Base-by-base conservation (phyloP, 2,113 vertebrate species). In the Daboia siamensis region DNA sequence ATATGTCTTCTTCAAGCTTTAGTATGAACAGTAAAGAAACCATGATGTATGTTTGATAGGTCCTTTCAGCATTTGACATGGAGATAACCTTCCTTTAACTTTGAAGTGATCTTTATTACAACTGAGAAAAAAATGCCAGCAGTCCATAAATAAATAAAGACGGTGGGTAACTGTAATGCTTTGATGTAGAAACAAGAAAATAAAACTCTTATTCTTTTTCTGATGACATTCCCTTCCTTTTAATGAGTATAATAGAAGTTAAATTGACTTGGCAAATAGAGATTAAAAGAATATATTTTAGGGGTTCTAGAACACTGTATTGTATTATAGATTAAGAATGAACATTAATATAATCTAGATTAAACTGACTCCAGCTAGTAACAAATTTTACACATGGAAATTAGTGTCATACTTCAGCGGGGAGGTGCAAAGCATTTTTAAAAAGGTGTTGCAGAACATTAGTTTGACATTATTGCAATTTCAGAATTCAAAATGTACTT, bases 401-500 rank as follows among this genome's bases (percentile, higher is more conserved):
- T 92, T 59, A 84, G 17, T n/a, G 46, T 64, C 86, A 91, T 94
- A 92, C 95, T 89, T 87, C 57, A 93, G 3, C 51, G 93, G 46
- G 29, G 91, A 86, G 94, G 87, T 88, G 26, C 59, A 95, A 93
- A 95, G 3, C 51, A 89, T 90, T 96, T 90, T 93, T 92, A 89
- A 93, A 96, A 95, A 94, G 88, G 56, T 91, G 86, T 95, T 94
- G 29, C 9, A 94, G 93, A 96, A 89, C 93, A 95, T 96, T 0
- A 0, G 15, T 95, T 96, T 96, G 93, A 94, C 94, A 94, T 69
- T 17, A 90, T 57, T 87, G 57, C n/a, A 1, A n/a, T 93, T 93
- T 96, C 88, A 94, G 93, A 91, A 95, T 94, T 21, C 92, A 94
- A 94, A 88, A 55, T 26, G 64, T 96, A 93, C 89, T 84, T 93